Conservation (phyloP, 2,888 invertebrate species). For the Smittia aterrima region DNA sequence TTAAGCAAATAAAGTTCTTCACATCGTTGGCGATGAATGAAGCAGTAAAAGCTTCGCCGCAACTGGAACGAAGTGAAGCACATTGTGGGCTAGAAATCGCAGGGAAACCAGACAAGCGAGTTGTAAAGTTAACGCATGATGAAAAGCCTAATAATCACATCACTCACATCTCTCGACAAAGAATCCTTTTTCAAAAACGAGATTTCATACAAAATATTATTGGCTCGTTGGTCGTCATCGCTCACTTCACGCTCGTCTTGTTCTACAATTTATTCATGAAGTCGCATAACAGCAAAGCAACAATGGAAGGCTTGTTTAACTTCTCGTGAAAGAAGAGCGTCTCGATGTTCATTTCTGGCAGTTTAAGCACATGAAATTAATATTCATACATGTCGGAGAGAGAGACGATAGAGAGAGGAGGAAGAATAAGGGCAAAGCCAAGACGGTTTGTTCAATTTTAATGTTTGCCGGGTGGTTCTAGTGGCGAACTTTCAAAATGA, state of each 20-base stretch:
- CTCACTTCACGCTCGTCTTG: conserved; percentile 13
- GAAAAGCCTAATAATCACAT: neutral
- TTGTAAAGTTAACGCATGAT: neutral
- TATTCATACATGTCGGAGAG: conserved; percentile 23
- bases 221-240: conserved; percentile 25
- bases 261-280: conserved; percentile 38
- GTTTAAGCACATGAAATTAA: conserved; percentile 30
- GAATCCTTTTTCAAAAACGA: too few relatives aligned
- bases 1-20: conserved; percentile 7
- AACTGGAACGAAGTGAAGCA: too few relatives aligned
- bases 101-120: neutral
- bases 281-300: too few relatives aligned
- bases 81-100: too few relatives aligned
- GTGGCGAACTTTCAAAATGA: too few relatives aligned
- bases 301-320: conserved; percentile 38
- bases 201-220: conserved; percentile 32
- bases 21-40: neutral
- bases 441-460: neutral
- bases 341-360: conserved; percentile 8
- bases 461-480: conserved; percentile 18
- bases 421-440: conserved; percentile 19
- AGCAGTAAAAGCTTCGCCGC: too few relatives aligned
- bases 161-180: too few relatives aligned
- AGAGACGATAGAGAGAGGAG: neutral
- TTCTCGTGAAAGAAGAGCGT: neutral